Evolutionary conservation across 2,113 vertebrate genomes (phyloP).

Genomic region (Ifrita kowaldi): DNA sequence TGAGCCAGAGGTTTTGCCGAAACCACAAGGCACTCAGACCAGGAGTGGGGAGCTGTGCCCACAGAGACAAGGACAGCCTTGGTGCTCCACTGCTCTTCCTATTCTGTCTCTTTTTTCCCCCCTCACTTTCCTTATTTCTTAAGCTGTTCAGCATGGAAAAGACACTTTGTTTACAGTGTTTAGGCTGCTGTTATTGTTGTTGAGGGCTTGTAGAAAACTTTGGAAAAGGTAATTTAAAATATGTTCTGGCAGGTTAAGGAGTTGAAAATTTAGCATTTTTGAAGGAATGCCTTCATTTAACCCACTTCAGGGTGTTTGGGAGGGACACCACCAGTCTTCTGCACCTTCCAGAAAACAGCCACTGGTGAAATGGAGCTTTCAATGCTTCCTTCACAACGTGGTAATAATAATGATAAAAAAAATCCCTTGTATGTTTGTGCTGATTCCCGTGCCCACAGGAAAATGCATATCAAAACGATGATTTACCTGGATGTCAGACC

Average conservation of each 20-base stretch:
- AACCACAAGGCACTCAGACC: not conserved
- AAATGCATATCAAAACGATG: not conserved
- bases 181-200: not conserved
- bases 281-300: not conserved
- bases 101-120: not conserved
- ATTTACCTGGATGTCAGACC: not conserved
- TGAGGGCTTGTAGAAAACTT: not conserved
- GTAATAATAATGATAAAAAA: not conserved
- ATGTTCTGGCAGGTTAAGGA: not conserved
- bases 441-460: not conserved
- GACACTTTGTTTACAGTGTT: not conserved
- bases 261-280: not conserved
- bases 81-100: not conserved
- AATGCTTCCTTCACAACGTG: not conserved
- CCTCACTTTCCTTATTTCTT: not conserved
- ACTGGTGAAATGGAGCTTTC: not conserved
- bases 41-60: rapidly evolving
- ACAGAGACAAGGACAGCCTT: not conserved
- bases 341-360: not conserved
- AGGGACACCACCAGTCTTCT: not conserved
- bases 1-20: not conserved
- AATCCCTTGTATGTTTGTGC: not conserved
- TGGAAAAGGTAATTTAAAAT: not conserved
- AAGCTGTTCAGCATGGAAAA: not conserved
- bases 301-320: not conserved